Conservation (phyloP, 2,113 vertebrate species). For the Platichthys flesus region DNA sequence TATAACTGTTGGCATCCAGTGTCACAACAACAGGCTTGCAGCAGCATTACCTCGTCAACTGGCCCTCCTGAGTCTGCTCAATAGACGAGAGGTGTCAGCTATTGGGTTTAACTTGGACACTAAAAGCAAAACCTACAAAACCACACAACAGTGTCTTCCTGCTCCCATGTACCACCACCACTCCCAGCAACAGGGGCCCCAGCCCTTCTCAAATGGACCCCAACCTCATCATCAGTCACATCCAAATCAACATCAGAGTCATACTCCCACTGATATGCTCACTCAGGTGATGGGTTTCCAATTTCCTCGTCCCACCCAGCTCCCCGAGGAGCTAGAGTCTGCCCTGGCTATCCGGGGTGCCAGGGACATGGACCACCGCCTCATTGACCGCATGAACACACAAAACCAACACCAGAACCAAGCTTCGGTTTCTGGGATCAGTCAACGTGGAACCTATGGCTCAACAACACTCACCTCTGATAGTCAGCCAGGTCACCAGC, state of each 20-base stretch:
- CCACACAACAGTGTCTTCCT: not conserved
- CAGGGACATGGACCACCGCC: constrained; percentile 82
- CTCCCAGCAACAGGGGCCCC: constrained; percentile 85
- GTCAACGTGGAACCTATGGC: constrained; percentile 61
- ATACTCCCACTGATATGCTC: constrained; percentile 42
- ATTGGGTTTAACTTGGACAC: constrained; percentile 30
- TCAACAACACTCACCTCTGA: constrained; percentile 53
- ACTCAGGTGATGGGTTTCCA: constrained; percentile 77
- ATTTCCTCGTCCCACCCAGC: constrained; percentile 80
- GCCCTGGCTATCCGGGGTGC: constrained; percentile 68
- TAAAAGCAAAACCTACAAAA: constrained; percentile 36
- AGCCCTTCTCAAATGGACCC: constrained; percentile 75
- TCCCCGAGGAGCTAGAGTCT: constrained; percentile 75
- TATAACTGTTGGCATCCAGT: constrained; percentile 35
- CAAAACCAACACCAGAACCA: constrained; percentile 55
- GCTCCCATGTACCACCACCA: constrained; percentile 85
- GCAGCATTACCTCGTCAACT: constrained; percentile 57
- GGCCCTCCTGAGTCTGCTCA: constrained; percentile 81
- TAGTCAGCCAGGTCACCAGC: constrained; percentile 51
- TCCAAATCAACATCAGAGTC: constrained; percentile 69
- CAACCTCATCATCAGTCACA: constrained; percentile 75
- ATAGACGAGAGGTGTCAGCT: constrained; percentile 53
- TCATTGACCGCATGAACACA: constrained; percentile 75
- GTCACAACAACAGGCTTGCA: constrained; percentile 56
- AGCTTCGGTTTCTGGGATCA: constrained; percentile 44